Evolutionary conservation across 2,797 vertebrate species (phyloP), one percentile per base, ranked within the genome.

Genomic region (Myripristis jacobus): DNA sequence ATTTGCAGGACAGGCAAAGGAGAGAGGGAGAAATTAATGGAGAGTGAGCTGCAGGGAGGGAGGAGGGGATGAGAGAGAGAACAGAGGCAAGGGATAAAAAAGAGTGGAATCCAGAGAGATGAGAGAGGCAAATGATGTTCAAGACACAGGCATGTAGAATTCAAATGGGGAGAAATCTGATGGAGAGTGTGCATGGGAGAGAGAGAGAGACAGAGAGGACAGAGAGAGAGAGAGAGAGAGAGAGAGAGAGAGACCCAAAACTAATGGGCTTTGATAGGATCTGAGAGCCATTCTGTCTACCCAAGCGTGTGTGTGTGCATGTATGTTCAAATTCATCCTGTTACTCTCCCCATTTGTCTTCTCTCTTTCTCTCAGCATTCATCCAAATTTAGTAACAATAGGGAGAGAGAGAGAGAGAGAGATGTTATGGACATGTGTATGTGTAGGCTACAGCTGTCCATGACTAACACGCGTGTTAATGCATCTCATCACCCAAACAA

Each of bases 11-110:
- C 6, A 29, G 50, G 22, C n/a, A 61, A 46, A 47, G 18, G 59
- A 47, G 36, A 73, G 65, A 41, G 36, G 15, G 53, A 48, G 51
- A 74, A 62, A 79, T 77, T 68, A 86, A 85, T 77, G 55, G 77
- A 51, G 60, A 74, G 56, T 18, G 44, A 36, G 75, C 64, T 6
- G 75, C 70, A 70, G 51, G 59, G 57, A 73, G 47, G 44, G 31
- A 46, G 31, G 24, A 51, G n/a, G 63, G 72, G 18, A 38, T 18
- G 0, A 31, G 9, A 16, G 68, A 60, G 65, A 72, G 46, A 60
- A 6, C 47, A 70, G 53, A n/a, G 19, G 57, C 3, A 16, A 57
- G 78, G 84, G 81, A 73, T 3, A 80, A 74, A 71, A 62, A 64
- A 11, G 44, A 57, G 41, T 62, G 69, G 51, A 7, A 2, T 60